phyloP scores from a whole-genome alignment of 2,113 vertebrate genomes.

The Mustela nigripes region DNA sequence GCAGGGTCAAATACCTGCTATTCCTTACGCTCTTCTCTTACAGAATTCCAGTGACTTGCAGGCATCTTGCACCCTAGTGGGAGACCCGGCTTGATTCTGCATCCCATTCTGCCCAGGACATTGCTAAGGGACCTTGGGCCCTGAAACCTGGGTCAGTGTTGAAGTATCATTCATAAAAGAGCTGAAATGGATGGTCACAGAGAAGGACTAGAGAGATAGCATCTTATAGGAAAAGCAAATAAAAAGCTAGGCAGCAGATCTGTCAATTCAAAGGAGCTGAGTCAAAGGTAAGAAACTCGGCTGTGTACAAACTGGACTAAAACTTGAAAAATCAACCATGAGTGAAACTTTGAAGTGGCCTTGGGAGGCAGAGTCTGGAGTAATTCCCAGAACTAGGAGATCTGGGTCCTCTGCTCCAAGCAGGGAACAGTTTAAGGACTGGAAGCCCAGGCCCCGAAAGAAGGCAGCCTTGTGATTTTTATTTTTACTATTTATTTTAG shows the following conservation, averaged over 20 bases:
- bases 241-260: not conserved
- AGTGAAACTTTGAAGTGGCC: not conserved
- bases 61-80: not conserved
- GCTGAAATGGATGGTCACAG: not conserved
- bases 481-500: conserved; percentile 15
- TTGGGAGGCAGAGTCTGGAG: not conserved
- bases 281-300: not conserved
- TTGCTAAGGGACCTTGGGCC: not conserved
- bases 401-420: not conserved
- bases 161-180: not conserved
- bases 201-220: not conserved
- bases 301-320: not conserved
- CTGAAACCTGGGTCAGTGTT: not conserved
- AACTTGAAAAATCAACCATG: conserved; percentile 9
- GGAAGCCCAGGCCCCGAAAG: not conserved
- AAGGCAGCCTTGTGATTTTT: not conserved
- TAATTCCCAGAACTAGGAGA: not conserved
- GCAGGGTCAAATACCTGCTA: not conserved
- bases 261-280: conserved; percentile 34
- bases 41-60: not conserved
- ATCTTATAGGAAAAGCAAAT: not conserved
- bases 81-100: not conserved
- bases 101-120: not conserved
- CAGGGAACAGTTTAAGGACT: not conserved
- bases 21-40: not conserved